A percentile compares a stretch with the other conserved stretches of the same genome.
Evolutionary conservation across 2,113 vertebrate species (phyloP).

Genomic region (Donacobius atricapilla): DNA sequence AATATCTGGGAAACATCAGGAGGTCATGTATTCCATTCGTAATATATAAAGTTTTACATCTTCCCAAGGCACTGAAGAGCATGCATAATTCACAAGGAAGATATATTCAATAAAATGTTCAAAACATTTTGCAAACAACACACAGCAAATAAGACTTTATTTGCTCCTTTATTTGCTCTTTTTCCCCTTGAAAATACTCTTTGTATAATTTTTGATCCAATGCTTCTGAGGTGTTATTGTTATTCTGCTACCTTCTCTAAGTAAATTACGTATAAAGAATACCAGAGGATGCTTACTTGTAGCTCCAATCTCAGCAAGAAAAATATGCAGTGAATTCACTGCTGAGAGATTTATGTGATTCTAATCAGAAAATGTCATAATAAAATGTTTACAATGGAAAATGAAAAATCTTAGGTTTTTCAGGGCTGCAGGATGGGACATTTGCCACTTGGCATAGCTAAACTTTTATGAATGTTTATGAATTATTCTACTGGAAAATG

Average conservation of each 20-base stretch:
- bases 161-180: not conserved
- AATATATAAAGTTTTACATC: not conserved
- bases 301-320: slow-evolving; percentile 2
- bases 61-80: not conserved
- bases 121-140: slow-evolving; percentile 1
- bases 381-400: slow-evolving; percentile 54
- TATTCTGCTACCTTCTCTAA: not conserved
- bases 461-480: slow-evolving; percentile 51
- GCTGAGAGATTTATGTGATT: not conserved
- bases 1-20: not conserved
- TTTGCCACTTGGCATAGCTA: slow-evolving; percentile 8
- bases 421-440: not conserved
- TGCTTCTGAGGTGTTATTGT: not conserved
- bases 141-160: not conserved
- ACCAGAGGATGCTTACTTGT: not conserved
- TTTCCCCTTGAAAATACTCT: slow-evolving; percentile 1
- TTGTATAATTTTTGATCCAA: not conserved
- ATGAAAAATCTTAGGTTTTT: slow-evolving; percentile 38
- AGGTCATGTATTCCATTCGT: not conserved
- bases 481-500: slow-evolving; percentile 61
- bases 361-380: slow-evolving; percentile 27
- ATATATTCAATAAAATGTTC: slow-evolving; percentile 3
- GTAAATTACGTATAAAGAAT: not conserved
- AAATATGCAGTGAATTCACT: not conserved
- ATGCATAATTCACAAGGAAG: slow-evolving; percentile 27